Percentiles rank a stretch among this genome's conserved stretches.
These are phyloP conservation scores for Neuroscelio doddi DNA, from an alignment of 2,888 invertebrate species.

Conservation along the genomic window DNA sequence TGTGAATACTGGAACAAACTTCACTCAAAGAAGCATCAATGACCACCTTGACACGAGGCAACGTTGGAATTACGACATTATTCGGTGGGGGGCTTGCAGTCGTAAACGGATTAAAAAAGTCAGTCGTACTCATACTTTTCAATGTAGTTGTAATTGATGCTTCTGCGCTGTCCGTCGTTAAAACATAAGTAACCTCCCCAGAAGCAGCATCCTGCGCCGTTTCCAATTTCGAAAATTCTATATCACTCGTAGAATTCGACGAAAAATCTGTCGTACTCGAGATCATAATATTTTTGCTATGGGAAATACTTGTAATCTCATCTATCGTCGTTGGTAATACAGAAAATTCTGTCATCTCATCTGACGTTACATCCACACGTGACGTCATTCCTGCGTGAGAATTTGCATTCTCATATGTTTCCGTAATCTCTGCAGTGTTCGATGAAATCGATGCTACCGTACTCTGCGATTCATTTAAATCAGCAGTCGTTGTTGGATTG, in stretches of 20 bases:
- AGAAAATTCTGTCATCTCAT: constrained; percentile 24
- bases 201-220: too few species aligned
- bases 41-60: constrained; percentile 58
- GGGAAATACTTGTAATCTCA: constrained; percentile 4
- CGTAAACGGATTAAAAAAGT: constrained; percentile 8
- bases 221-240: too few species aligned
- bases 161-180: constrained; percentile 19
- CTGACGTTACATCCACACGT: constrained; percentile 25
- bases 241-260: too few species aligned
- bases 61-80: constrained; percentile 17
- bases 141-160: constrained; percentile 5
- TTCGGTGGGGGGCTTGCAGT: constrained; percentile 2
- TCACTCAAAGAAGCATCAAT: constrained; percentile 59
- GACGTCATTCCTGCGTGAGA: constrained; percentile 7
- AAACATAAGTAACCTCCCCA: too few species aligned
- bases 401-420: constrained; percentile 4
- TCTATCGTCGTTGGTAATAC: constrained; percentile 10
- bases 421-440: constrained; percentile 27
- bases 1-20: constrained; percentile 57
- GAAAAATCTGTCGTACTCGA: not conserved
- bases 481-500: constrained; percentile 22
- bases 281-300: constrained; percentile 4
- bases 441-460: constrained; percentile 15
- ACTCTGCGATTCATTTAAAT: constrained; percentile 13
- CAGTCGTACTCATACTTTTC: not conserved